These are phyloP conservation scores for Hydrophis major DNA, from an alignment of 2,797 vertebrate species.

Conservation along the genomic window DNA sequence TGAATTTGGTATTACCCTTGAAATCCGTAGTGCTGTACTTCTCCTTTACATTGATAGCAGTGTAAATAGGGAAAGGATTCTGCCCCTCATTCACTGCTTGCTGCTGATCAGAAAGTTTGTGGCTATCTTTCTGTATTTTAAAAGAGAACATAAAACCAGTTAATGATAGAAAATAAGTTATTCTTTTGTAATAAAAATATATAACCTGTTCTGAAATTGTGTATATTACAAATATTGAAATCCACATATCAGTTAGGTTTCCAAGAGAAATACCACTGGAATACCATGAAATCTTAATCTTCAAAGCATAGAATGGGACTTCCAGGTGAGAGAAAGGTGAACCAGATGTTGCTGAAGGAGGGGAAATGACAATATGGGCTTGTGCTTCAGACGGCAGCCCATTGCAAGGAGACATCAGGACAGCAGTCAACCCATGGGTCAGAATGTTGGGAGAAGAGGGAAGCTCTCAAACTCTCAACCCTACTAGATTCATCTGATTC, in stretches of 20 bases:
- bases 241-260: background rate
- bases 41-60: constrained; percentile 76
- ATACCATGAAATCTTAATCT: background rate
- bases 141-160: constrained; percentile 42
- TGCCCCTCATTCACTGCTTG: constrained; percentile 70
- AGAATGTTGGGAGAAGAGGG: background rate
- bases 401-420: background rate
- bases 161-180: background rate
- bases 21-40: constrained; percentile 77
- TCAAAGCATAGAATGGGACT: background rate
- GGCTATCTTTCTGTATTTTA: constrained; percentile 69
- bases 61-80: constrained; percentile 79
- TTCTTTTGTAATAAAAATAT: background rate
- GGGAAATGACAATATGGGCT: background rate
- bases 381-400: background rate
- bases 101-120: constrained; percentile 75
- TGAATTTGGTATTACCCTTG: constrained; percentile 68
- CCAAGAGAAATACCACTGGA: background rate
- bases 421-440: background rate
- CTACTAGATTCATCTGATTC: background rate
- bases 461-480: background rate
- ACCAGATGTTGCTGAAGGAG: background rate
- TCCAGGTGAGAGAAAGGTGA: background rate
- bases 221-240: background rate
- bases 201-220: background rate